Evolutionary conservation across 1,140 invertebrate species (phyloP), one percentile per base, ranked within the genome.

Genomic region (Penaeus vannamei): DNA sequence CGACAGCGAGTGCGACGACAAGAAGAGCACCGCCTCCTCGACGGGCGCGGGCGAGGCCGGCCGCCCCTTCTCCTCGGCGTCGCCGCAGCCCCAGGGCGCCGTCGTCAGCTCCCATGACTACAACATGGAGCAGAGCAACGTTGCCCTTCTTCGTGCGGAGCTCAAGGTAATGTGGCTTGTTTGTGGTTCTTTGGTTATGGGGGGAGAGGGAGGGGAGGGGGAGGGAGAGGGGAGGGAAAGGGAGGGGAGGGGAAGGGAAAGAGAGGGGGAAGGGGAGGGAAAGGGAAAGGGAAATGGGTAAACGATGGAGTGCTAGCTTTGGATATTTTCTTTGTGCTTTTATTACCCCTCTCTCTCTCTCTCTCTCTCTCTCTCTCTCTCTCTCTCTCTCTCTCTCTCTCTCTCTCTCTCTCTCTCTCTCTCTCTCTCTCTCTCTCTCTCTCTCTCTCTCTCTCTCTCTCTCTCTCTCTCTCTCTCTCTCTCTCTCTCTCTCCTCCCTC

Each of bases 101-200:
- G 53, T 91, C 64, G 89, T 90, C 85, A 91, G 89, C 77, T 86
- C 92, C 19, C 90, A 92, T 66, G 92, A 92, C 85, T 92, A 92
- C 90, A 92, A 93, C 89, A 85, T 92, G 80, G 90, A 92, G 77
- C 91, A 93, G 77, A 93, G 91, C 87, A 93, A 92, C 86, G 84
- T 92, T 72, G 89, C 91, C 19, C 91, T 93, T 22, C 90, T 93
- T 19, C 91, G 90, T 82, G 92, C 92, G 36, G 92, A 92, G 84
- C 91, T 92, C 66, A 93, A 92, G 91, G 92, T 92, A 90, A 85
- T 42, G n/a, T 42, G 17, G 2, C 66, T 29, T 76, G 8, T 76
- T 76, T 26, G 69, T 4, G 8, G 69, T 22, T 22, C 66, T 1
- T 5, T 76, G 5, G 26, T 5, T 2, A 20, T 5, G 10, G 36